Evolutionary conservation across 2,888 invertebrate genomes (phyloP).

Genomic region (Tuta absoluta): DNA sequence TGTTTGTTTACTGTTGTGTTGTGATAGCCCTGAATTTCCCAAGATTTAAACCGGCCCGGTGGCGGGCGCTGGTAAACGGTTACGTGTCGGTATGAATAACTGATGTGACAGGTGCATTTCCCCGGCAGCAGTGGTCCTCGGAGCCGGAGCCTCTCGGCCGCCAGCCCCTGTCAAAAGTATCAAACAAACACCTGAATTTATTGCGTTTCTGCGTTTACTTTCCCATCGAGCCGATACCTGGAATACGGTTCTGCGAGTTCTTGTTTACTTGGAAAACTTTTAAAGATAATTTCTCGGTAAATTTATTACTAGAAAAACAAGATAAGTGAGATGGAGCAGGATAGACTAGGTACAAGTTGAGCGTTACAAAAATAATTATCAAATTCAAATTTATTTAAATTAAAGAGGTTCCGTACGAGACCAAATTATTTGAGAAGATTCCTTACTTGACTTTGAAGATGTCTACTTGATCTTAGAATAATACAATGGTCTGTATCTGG

Average conservation of each 20-base stretch:
- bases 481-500: too few species aligned
- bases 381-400: too few species aligned
- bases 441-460: too few species aligned
- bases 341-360: too few species aligned
- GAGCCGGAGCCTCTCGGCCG: constrained; percentile 18
- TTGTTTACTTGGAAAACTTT: not conserved
- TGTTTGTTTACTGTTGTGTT: constrained; percentile 30
- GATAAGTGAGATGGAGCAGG: not conserved
- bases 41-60: not conserved
- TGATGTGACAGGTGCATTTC: constrained; percentile 44
- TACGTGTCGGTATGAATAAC: constrained; percentile 38
- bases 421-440: too few species aligned
- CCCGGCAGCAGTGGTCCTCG: constrained; percentile 11
- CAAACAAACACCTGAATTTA: constrained; percentile 33
- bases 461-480: too few species aligned
- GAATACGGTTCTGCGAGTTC: not conserved
- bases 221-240: constrained; percentile 10
- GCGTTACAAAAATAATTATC: too few species aligned
- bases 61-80: constrained; percentile 11
- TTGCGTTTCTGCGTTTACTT: constrained; percentile 9
- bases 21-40: constrained; percentile 10
- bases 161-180: constrained; percentile 33
- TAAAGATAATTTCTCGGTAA: not conserved
- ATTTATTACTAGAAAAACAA: not conserved
- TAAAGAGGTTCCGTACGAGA: too few species aligned